Evolutionary conservation across 2,113 vertebrate genomes (phyloP), one percentile per base, ranked within the genome.

Genomic region (Tichodroma muraria): DNA sequence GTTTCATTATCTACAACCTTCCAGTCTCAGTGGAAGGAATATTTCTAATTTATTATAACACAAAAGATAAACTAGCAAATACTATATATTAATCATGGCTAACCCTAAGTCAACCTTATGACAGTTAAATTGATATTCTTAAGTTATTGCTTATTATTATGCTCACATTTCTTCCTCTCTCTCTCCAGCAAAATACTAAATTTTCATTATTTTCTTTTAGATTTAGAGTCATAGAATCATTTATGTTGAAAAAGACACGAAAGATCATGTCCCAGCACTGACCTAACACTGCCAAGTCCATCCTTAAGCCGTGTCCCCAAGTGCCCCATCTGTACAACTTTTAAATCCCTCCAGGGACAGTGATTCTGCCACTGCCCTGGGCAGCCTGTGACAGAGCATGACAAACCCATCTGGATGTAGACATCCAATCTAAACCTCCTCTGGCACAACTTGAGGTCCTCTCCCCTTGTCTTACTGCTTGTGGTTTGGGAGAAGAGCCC

Each of bases 61-160:
- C 12, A 78, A 69, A 81, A 93, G 50, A 89, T 82, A 94, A 95
- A 90, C 15, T 78, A 86, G n/a, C 22, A 96, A 90, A 92, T 70
- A 59, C 22, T 84, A 9, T 38, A 21, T 81, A 76, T 94, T 85
- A 95, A 95, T 92, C 75, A 93, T 59, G 44, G 28, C 60, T 89
- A 95, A 87, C 37, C n/a, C 71, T 40, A 89, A 91, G 87, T 85
- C 37, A 96, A 88, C 81, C 69, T 83, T 40, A 35, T 54, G 57
- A 79, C 33, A 94, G 50, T 28, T 59, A 69, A 94, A 83, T 61
- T 50, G 28, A 83, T 95, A 80, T 53, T 89, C 66, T 84, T 38
- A 90, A 94, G 42, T 61, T 64, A 54, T n/a, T 85, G 37, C 25
- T 92, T 77, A 77, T 64, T 88, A 75, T 65, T 88, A 77, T 63